Evolutionary conservation across 2,113 vertebrate genomes (phyloP), one percentile per base, ranked within the genome.

Genomic region (Anas platyrhynchos): DNA sequence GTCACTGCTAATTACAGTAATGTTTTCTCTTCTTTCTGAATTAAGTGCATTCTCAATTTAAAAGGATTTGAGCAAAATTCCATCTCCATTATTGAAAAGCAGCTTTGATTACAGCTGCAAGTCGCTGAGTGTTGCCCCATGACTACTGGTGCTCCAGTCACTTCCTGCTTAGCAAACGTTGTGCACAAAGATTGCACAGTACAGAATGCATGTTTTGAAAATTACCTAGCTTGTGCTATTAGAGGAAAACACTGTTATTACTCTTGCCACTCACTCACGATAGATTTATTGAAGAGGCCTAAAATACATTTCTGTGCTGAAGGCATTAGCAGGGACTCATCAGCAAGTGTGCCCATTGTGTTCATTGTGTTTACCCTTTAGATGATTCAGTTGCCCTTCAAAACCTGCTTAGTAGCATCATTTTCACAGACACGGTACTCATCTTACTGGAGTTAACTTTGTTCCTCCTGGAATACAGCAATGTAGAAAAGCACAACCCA

Each of bases 101-200:
- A 23, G n/a, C 81, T 46, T 29, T 67, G 79, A 7, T 26, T 20
- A 6, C 50, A 67, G 67, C 36, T 62, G 11, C 46, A 4, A 13
- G 2, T 13, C 13, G 0, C 36, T 1, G 9, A 12, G 7, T 4
- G 61, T 44, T 78, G 65, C 26, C 20, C 36, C 0, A 0, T 26
- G 74, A 5, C 44, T 48, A 34, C 74, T 56, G 11, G 31, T 1
- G 7, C 48, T 93, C 73, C 56, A 32, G 43, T 44, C 29, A 2
- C 62, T 44, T 23, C 36, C n/a, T 46, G 8, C 17, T 43, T 13
- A 43, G 58, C 32, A 17, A 10, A 25, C 32, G 7, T 0, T 41
- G 27, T 31, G 59, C 59, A 0, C 16, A 22, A 38, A 22, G 23
- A 13, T 4, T 36, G 54, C 11, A 2, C 7, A 2, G 4, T 6